Evolutionary conservation across 2,797 vertebrate species (phyloP), one percentile per base, ranked within the genome.

Genomic region (Acrossocheilus wenchowensis): DNA sequence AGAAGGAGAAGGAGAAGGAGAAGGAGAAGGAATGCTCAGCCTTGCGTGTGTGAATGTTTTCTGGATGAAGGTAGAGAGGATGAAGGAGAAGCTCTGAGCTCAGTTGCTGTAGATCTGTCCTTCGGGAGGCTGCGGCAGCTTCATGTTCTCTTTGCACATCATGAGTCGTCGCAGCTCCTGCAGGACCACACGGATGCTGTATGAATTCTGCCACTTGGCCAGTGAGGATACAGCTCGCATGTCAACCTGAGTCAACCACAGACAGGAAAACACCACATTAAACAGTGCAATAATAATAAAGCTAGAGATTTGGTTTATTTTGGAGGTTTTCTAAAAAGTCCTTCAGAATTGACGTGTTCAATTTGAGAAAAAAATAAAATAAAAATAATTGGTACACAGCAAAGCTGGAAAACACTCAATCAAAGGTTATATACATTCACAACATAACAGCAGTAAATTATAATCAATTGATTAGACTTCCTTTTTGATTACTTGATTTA

Each of bases 131-230:
- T 99, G 98, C 89, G 97, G 96, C 74, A 98, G 97, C 93, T 97
- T 96, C 96, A 95, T 95, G 93, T 99, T 99, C 92, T 99, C 98
- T 95, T 98, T 99, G 92, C 95, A 94, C 96, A 96, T 97, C 97
- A 99, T 98, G 91, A 97, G 95, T 91, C 96, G 95, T 90, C 97
- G 95, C 81, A 99, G 95, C 94, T 98, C 97, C 92, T 97, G 97
- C 94, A 99, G 96, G 90, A 98, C 94, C 83, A 94, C 95, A 89
- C 96, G 97, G 95, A 99, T 98, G 95, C 95, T 97, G 95, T 97
- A 96, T 54, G 95, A 95, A 92, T 95, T 96, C 93, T 98, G 98
- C 98, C 98, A 99, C 92, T 97, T 97, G 90, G 94, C 94, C 94
- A 98, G 94, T 75, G 96, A 92, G 41, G 96, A 93, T 92, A 97